Evolutionary conservation across 2,797 vertebrate genomes (phyloP).

Genomic region (Centroberyx gerrardi): DNA sequence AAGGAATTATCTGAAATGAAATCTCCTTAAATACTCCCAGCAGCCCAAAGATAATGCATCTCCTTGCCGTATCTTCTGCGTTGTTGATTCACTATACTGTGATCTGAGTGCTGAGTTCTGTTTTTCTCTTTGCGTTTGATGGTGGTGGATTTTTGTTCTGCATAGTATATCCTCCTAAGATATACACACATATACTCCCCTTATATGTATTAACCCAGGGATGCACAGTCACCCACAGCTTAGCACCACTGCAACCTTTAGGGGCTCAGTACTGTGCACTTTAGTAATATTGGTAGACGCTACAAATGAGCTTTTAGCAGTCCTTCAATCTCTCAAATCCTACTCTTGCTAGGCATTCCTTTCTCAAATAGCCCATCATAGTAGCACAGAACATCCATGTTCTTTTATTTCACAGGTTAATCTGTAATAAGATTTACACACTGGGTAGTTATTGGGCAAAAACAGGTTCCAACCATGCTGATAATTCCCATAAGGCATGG

Average conservation of each 20-base stretch:
- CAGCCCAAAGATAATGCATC: constrained; percentile 65
- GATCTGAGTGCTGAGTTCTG: constrained; percentile 35
- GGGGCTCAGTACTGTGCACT: constrained; percentile 34
- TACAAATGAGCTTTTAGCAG: constrained; percentile 37
- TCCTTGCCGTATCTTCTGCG: constrained; percentile 37
- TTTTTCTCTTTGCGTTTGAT: constrained; percentile 10
- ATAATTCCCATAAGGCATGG: too few relatives aligned
- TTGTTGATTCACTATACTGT: constrained; percentile 39
- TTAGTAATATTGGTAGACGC: constrained; percentile 25
- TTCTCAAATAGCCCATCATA: too few relatives aligned
- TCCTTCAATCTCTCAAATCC: constrained; percentile 46
- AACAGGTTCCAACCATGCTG: too few relatives aligned
- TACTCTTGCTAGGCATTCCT: not conserved
- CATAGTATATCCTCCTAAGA: constrained; percentile 10
- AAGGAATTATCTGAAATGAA: constrained; percentile 72
- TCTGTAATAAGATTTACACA: too few relatives aligned
- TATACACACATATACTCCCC: constrained; percentile 13
- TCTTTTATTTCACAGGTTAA: too few relatives aligned
- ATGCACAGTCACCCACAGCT: constrained; percentile 27
- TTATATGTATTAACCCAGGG: constrained; percentile 32
- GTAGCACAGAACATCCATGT: too few relatives aligned
- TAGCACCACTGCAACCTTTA: constrained; percentile 29
- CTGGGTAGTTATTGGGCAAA: too few relatives aligned
- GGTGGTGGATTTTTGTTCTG: constrained; percentile 50
- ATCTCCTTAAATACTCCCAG: constrained; percentile 68